A percentile compares a stretch with the other conserved stretches of the same genome.
Evolutionary conservation across 2,888 invertebrate species (phyloP).

Genomic region (Erebia ligea): DNA sequence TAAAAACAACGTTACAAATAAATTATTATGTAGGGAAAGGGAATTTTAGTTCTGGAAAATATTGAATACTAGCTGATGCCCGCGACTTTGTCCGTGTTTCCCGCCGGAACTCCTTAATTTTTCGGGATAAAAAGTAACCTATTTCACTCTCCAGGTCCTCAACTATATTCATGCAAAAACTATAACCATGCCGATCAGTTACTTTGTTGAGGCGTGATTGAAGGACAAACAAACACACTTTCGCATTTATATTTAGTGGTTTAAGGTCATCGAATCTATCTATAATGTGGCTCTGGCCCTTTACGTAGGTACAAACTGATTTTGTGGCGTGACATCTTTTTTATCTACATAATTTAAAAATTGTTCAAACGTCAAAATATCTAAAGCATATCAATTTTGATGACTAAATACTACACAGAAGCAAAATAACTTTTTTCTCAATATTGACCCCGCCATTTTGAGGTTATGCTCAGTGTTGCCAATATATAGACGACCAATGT

Average conservation of each 20-base stretch:
- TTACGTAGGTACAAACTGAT: neutral
- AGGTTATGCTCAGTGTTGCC: constrained; percentile 53
- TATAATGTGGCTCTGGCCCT: neutral
- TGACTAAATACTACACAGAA: neutral
- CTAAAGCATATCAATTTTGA: constrained; percentile 2
- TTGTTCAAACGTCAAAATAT: neutral
- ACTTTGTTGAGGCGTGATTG: no score
- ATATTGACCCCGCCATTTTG: constrained; percentile 10
- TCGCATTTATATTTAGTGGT: neutral
- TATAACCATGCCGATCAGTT: no score
- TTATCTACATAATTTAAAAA: neutral
- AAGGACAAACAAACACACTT: no score
- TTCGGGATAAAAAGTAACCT: no score
- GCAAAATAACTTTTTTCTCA: neutral
- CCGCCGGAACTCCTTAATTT: no score
- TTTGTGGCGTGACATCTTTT: neutral
- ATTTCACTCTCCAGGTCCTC: no score
- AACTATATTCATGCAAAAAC: no score
- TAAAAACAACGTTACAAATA: constrained; percentile 16
- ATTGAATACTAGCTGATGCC: neutral
- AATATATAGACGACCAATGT: constrained; percentile 55
- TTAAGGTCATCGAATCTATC: neutral
- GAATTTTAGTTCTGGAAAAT: constrained; percentile 3
- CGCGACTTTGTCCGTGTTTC: no score
- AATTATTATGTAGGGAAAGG: constrained; percentile 2